Evolutionary conservation across 2,797 vertebrate genomes (phyloP).

Genomic region (Mormyrops boulengeri): DNA sequence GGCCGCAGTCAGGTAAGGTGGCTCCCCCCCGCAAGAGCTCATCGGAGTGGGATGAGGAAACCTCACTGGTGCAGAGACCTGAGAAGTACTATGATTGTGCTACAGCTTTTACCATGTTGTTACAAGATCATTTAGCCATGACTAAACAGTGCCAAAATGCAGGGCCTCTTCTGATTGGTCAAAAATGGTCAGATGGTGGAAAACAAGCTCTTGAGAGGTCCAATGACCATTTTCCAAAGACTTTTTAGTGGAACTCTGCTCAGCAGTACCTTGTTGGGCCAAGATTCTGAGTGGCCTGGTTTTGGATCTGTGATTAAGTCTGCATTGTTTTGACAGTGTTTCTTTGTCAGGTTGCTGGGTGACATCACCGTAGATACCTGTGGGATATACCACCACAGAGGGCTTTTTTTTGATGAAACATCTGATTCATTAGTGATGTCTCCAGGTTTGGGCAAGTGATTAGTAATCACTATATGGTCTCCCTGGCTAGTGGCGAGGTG

Average conservation of each 20-base stretch:
- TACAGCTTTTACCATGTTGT: not conserved
- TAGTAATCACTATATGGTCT: not conserved
- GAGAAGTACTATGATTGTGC: not conserved
- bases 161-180: not conserved
- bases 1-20: conserved; percentile 75
- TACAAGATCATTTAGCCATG: not conserved
- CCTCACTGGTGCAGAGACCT: not conserved
- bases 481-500: not conserved
- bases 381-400: not conserved
- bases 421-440: not conserved
- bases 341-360: not conserved
- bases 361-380: not conserved
- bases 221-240: not conserved
- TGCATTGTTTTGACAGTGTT: not conserved
- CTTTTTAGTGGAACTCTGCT: not conserved
- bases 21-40: not conserved
- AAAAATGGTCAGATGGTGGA: not conserved
- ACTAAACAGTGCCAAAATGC: not conserved
- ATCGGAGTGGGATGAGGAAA: not conserved
- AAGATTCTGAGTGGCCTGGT: not conserved
- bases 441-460: not conserved
- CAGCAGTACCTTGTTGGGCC: not conserved
- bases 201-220: not conserved
- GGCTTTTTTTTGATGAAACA: not conserved
- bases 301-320: not conserved